Conservation (phyloP, 2,113 vertebrate species). For the Myrmecophaga tridactyla region DNA sequence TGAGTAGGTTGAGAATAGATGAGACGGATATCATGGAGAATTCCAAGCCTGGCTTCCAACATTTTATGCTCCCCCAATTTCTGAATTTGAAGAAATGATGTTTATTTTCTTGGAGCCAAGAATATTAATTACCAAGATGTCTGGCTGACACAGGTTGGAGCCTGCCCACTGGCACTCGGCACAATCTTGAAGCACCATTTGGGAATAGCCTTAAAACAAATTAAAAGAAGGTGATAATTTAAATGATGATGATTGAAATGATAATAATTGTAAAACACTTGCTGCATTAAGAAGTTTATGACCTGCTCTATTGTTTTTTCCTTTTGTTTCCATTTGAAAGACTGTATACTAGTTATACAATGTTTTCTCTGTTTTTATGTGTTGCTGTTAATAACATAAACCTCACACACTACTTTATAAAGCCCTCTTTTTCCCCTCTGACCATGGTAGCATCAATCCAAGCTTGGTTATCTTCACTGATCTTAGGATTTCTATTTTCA, state of each 20-base stretch:
- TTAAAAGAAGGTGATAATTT: not conserved
- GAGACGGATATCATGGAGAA: not conserved
- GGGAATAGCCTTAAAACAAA: not conserved
- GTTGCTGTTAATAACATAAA: not conserved
- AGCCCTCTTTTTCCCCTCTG: not conserved
- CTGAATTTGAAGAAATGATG: not conserved
- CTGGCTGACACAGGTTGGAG: not conserved
- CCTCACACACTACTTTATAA: not conserved
- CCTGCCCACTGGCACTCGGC: not conserved
- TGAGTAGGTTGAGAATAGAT: not conserved
- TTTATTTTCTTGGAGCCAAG: constrained; percentile 19
- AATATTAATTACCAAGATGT: not conserved
- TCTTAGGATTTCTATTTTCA: not conserved
- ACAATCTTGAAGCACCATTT: not conserved
- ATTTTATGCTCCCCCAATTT: not conserved
- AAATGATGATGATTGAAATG: not conserved
- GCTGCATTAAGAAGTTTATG: not conserved
- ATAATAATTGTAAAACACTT: not conserved
- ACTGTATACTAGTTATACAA: not conserved
- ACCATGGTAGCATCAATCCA: not conserved
- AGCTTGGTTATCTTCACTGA: not conserved
- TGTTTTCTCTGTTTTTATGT: not conserved
- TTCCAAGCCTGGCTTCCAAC: not conserved
- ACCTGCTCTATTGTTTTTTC: not conserved
- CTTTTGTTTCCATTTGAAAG: not conserved